A percentile compares a stretch with the other conserved stretches of the same genome.
Conservation (phyloP, 2,888 invertebrate genomes). For the Nymphalis c-album region DNA sequence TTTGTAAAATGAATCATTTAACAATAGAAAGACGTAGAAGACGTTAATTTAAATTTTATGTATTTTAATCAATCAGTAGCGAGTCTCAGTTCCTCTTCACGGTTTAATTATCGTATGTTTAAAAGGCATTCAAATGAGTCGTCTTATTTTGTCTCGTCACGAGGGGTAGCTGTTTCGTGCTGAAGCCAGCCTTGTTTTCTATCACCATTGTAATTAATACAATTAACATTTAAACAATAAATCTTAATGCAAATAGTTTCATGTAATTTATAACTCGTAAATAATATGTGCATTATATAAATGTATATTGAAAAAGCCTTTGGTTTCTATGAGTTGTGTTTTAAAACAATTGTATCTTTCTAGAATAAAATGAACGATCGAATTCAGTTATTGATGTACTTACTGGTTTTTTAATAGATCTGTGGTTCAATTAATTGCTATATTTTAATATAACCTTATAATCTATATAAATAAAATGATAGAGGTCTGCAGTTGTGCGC, state of each 20-base stretch:
- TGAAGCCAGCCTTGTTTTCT: conserved; percentile 48
- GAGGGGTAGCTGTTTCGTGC: conserved; percentile 47
- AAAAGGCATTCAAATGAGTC: conserved; percentile 47
- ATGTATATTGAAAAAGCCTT: conserved; percentile 24
- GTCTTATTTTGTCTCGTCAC: conserved; percentile 47
- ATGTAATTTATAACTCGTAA: conserved; percentile 45
- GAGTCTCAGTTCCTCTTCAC: conserved; percentile 41
- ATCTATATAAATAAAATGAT: too few species aligned
- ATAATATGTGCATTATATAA: conserved; percentile 30
- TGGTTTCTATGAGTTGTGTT: conserved; percentile 18
- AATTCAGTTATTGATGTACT: background rate
- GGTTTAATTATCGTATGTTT: conserved; percentile 43
- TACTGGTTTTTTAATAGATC: background rate
- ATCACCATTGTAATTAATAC: conserved; percentile 46
- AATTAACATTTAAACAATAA: conserved; percentile 47
- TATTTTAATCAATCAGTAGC: conserved; percentile 41
- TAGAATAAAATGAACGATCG: background rate
- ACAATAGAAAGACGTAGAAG: background rate
- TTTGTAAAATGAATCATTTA: background rate
- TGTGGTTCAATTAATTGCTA: too few species aligned
- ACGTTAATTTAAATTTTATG: conserved; percentile 21
- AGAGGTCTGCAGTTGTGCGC: too few species aligned
- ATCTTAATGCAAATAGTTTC: conserved; percentile 43
- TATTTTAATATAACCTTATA: conserved; percentile 14
- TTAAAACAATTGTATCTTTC: conserved; percentile 17